phyloP scores from a whole-genome alignment of 2,888 invertebrate species.

The Taenaris catops region DNA sequence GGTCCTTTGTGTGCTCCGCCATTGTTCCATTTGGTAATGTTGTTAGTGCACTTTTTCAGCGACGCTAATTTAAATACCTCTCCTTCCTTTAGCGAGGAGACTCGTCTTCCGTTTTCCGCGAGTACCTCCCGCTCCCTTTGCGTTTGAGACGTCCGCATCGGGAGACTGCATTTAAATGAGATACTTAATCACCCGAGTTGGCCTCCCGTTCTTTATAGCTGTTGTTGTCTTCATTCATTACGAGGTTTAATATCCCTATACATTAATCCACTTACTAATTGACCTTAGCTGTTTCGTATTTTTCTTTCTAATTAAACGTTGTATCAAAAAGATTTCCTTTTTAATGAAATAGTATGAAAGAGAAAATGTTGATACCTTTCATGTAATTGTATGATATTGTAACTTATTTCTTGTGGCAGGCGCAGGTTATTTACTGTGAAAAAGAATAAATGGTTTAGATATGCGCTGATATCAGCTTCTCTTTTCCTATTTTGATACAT shows the following conservation, averaged over 20 bases:
- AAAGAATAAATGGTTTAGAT: no score
- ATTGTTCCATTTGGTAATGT: constrained; percentile 75
- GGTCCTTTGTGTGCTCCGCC: constrained; percentile 60
- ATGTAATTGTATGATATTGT: no score
- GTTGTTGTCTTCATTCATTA: constrained; percentile 71
- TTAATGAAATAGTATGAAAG: no score
- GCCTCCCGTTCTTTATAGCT: constrained; percentile 66
- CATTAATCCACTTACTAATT: constrained; percentile 31
- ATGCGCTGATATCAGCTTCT: no score
- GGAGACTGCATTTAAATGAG: constrained; percentile 79
- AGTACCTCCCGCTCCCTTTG: constrained; percentile 65
- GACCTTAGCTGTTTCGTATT: constrained; percentile 20
- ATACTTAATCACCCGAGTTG: constrained; percentile 76
- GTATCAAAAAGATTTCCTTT: constrained; percentile 9
- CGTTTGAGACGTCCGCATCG: constrained; percentile 70
- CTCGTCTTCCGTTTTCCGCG: constrained; percentile 76
- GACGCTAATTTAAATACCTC: constrained; percentile 78
- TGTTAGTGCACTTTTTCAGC: constrained; percentile 78
- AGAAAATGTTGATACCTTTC: no score
- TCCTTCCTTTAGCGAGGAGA: constrained; percentile 73
- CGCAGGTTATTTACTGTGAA: no score
- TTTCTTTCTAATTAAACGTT: constrained; percentile 21
- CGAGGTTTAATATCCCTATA: constrained; percentile 34
- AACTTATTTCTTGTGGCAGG: no score
- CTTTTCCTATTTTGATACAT: constrained; percentile 14